Evolutionary conservation across 1,140 invertebrate species (phyloP), one percentile per base, ranked within the genome.

Genomic region (Philotrypesis tridentata): DNA sequence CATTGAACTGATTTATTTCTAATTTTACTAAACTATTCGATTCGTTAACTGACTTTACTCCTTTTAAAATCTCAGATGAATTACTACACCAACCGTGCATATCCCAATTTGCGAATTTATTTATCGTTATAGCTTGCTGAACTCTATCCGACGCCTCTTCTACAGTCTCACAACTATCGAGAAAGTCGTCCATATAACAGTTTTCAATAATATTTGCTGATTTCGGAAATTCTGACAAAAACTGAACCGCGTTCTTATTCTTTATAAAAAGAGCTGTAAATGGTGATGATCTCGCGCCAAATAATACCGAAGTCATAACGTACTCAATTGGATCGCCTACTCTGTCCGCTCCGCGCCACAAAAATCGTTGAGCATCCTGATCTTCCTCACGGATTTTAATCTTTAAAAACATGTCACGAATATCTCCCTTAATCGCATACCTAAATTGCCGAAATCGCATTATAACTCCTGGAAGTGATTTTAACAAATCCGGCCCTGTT

Each of bases 151-250:
- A 85, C 0, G 87, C 86, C 17, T 86, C 85, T 0, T 77, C 33
- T 25, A 83, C 84, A 8, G 82, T 85, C 2, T 85, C 82, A 12
- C 84, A 75, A 68, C 86, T 87, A 65, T 88, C 86, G 8, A 91
- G 29, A 71, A 33, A 71, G 89, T 29, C 90, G 79, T 90, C 89
- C 84, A 90, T 89, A 74, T 91, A 91, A 48, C 87, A 87, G 25
- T 84, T 82, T 1, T 87, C 23, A 0, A 60, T 31, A 9, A 91
- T 86, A 0, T 85, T 21, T 9, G 85, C 87, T 2, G 89, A n/a
- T n/a, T n/a, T n/a, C n/a, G n/a, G n/a, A n/a, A n/a, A n/a, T n/a
- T n/a, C n/a, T n/a, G n/a, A n/a, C n/a, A n/a, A n/a, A n/a, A n/a
- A 37, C 33, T 9, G 33, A 37, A 0, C n/a, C 9, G 67, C 77